Conservation (phyloP, 2,888 invertebrate species). For the Drosophila maculinotata region DNA sequence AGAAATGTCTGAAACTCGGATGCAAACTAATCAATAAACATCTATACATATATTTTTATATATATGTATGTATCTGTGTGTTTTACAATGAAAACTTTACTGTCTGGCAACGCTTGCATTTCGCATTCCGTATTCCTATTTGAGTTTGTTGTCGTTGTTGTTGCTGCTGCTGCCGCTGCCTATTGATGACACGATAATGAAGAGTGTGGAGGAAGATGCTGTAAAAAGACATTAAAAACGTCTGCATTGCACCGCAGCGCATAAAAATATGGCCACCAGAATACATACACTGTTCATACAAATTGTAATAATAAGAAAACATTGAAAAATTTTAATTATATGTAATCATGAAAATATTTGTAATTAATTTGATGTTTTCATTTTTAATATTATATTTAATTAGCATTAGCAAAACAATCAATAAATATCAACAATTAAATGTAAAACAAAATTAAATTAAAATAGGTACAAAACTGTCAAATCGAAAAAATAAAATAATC, state of each 20-base stretch:
- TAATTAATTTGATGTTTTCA: too few relatives aligned
- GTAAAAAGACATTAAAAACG: slow-evolving; percentile 71
- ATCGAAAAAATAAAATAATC: too few relatives aligned
- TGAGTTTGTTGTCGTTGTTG: slow-evolving; percentile 12
- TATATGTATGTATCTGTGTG: not conserved
- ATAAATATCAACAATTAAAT: too few relatives aligned
- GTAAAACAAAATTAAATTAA: too few relatives aligned
- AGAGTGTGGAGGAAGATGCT: slow-evolving; percentile 40
- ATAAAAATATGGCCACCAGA: slow-evolving; percentile 68
- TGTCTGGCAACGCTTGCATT: slow-evolving; percentile 42
- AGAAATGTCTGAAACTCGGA: slow-evolving; percentile 35
- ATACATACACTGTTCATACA: slow-evolving; percentile 5
- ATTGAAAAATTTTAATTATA: too few relatives aligned
- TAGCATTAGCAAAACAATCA: too few relatives aligned
- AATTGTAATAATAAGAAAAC: too few relatives aligned
- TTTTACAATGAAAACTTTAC: slow-evolving; percentile 34
- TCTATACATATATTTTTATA: not conserved
- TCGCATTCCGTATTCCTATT: slow-evolving; percentile 15
- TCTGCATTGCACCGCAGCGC: slow-evolving; percentile 67
- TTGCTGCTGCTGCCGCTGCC: slow-evolving; percentile 12
- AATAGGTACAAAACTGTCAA: too few relatives aligned
- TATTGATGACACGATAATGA: slow-evolving; percentile 56
- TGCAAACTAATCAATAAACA: slow-evolving; percentile 46
- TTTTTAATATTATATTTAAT: too few relatives aligned
- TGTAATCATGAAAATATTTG: too few relatives aligned